Base-by-base conservation (phyloP, 2,113 vertebrate genomes). In the Rhinogobius similis region DNA sequence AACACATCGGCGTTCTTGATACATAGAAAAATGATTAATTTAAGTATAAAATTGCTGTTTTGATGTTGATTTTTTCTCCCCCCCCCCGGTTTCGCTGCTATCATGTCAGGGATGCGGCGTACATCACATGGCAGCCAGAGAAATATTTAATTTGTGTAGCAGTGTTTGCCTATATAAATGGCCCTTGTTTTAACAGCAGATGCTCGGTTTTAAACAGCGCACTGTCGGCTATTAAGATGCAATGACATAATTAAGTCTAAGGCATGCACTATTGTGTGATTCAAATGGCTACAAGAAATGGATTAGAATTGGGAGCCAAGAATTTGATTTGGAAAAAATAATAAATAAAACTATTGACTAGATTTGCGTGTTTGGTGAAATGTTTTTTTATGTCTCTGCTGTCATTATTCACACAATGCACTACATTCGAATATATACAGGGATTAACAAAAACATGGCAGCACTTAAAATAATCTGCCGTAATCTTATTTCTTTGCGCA, bases 21-120 rank as follows among this genome's bases (percentile, higher is more conserved):
- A 84, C 82, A 84, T 81, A 86, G 82, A 90, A 90, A 83, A 81
- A 86, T 82, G 72, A 94, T 93, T 92, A 92, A 92, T 92, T 92
- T 87, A 91, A 91, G 90, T 89, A 86, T 88, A 91, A 87, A 91
- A 92, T 92, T 91, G 91, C 83, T 91, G 85, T 92, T 90, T 91
- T 90, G 83, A 92, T 91, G 84, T 89, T 85, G 73, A 85, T 86
- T 91, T 91, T 91, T 61, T 61, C 11, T 18, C 8, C 83, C 72
- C 38, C 76, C 62, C 38, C 82, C 64, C 70, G 79, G 90, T 89
- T 82, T 79, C 79, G 85, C 13, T 77, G 73, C 76, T 71, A 74
- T 73, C 67, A 76, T 79, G 87, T 85, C 71, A 82, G 84, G 76
- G 84, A 84, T 62, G 72, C 67, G 78, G 62, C 78, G 67, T 70